These are phyloP conservation scores for Nemopilema nomurai DNA, from an alignment of 30 jellyfish, hydroid and myxozoan species.

Conservation along the genomic window DNA sequence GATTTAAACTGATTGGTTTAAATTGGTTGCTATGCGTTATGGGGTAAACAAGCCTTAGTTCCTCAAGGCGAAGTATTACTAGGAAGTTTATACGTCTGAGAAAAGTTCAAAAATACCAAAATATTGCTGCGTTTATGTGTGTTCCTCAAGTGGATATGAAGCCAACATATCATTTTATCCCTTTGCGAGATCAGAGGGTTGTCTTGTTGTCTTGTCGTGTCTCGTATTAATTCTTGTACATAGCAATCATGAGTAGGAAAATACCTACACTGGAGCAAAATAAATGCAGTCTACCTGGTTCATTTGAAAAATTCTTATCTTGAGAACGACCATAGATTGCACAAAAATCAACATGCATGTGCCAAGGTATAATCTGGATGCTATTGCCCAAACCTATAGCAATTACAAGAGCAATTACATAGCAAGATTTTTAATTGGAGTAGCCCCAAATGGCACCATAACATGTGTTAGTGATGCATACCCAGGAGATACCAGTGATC, in stretches of 20 bases:
- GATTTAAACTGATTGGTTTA: constrained; percentile 12
- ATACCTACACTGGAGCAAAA: background rate
- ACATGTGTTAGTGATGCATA: constrained; percentile 19
- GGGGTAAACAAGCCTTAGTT: constrained; percentile 11
- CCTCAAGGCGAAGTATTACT: constrained; percentile 21
- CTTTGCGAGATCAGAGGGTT: background rate
- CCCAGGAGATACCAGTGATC: constrained; percentile 20
- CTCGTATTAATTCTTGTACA: background rate
- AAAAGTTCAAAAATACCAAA: background rate
- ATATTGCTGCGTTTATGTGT: constrained; percentile 10
- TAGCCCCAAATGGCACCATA: constrained; percentile 32
- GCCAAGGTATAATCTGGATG: constrained; percentile 37
- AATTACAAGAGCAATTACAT: constrained; percentile 19
- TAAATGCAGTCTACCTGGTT: background rate
- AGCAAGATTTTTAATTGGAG: constrained; percentile 11
- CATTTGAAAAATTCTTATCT: background rate
- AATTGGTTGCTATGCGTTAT: constrained; percentile 18
- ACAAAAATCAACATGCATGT: constrained; percentile 26
- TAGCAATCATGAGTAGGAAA: background rate
- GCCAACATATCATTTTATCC: constrained; percentile 7
- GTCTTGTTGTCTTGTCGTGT: background rate
- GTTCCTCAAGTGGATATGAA: constrained; percentile 13
- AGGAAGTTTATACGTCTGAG: background rate
- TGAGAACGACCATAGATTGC: constrained; percentile 33
- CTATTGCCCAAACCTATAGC: constrained; percentile 24